Evolutionary conservation across 1,140 invertebrate species (phyloP), one percentile per base, ranked within the genome.

Genomic region (Leptinotarsa defecta): DNA sequence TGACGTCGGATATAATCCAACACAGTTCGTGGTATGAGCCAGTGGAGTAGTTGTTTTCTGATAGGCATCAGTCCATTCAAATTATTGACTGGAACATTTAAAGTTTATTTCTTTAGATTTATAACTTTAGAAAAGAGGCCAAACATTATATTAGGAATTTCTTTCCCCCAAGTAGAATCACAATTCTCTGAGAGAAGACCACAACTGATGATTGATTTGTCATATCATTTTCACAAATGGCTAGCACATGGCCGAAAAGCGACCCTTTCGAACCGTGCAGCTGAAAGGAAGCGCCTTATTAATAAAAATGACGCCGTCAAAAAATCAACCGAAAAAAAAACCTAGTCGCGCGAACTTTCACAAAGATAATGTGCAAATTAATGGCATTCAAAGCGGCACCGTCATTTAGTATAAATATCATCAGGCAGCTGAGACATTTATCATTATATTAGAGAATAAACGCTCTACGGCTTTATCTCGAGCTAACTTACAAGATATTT

Each of bases 401-500:
- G 73, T 74, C 76, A 74, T 77, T 77, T 74, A 77, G 72, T 71
- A 74, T 77, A 77, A 77, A 77, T 74, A 77, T 74, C 73, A 76
- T 70, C 77, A 73, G 57, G 65, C 22, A 68, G 63, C 62, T 72
- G 74, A 74, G 67, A 78, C 73, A 79, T 79, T 79, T 75, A 79
- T 79, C 78, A 79, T 79, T 63, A 68, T 70, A 75, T 77, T 79
- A 77, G 62, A 74, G 72, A 65, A 71, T 68, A 70, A 72, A 68
- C 65, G 71, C 24, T 27, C 22, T 68, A 74, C 67, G 69, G 73
- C 68, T 75, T 77, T 79, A 75, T 75, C 78, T 77, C 71, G 20
- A 77, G 76, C 74, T 73, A 79, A 77, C 76, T 77, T 77, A 77
- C 78, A 75, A 79, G 73, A 77, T 79, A 79, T 79, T 79, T 75